Base-by-base conservation (phyloP, 2,888 invertebrate genomes). In the Clanis bilineata region DNA sequence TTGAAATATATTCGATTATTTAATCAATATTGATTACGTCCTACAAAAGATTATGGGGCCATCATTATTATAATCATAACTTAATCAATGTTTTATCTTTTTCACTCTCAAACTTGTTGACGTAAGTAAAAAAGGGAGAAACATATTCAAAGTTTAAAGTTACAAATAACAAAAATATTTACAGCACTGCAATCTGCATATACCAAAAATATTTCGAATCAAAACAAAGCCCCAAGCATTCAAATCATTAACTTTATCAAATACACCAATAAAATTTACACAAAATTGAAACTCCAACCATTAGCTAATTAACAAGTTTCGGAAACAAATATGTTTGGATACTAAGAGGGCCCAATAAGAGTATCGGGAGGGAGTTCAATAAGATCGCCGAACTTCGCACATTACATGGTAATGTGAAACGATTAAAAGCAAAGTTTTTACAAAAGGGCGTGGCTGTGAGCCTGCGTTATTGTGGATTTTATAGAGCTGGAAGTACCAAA, bases 391-490 rank as follows among this genome's bases (percentile, higher is more conserved):
- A 89, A 90, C 81, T 90, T 89, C 63, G 82, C 79, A 74, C 85
- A 81, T 88, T 87, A 84, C 80, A 85, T 87, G 83, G 83, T 89
- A 86, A 88, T 87, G 84, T 87, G 75, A 80, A 80, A 77, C 88
- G 85, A 88, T 90, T 89, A 89, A 85, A 83, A 77, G 76, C 69
- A 88, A 90, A 90, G 81, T 90, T 90, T 90, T 89, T 90, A 81
- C 80, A 76, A 84, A 87, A 82, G 86, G 85, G 86, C 80, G 83
- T 81, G 77, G 72, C 72, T 59, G 64, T 63, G 72, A 70, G 70
- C 66, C 62, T 66, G 62, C 62, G 64, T 68, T 63, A 62, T 58
- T 58, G 44, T 25, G 64, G 70, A 70, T 58, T 43, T 68, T 68
- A 73, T 65, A 70, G 84, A 88, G 90, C 25, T 79, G 86, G 41